Evolutionary conservation across 2,797 vertebrate genomes (phyloP), one percentile per base, ranked within the genome.

Genomic region (Dendrocincla tyrannina): DNA sequence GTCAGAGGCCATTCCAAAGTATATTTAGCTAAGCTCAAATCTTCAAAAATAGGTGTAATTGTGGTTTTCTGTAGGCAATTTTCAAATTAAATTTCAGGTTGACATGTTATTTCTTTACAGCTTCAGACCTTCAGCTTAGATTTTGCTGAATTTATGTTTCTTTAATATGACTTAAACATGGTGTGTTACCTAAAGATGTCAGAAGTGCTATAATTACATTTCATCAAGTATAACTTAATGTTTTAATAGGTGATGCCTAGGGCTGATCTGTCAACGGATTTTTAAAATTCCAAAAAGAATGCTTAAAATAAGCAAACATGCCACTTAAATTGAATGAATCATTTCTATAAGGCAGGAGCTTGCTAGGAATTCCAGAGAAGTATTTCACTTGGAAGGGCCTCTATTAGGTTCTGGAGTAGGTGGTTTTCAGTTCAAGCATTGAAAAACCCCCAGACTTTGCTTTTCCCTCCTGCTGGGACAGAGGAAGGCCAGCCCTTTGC

Each of bases 291-390:
- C 82, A 75, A 96, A 95, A 97, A 90, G 67, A 95, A 91, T 95
- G 85, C 85, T 97, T 91, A 95, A 97, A 98, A 96, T 97, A 97
- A 97, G 95, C 94, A 96, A 98, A 91, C 56, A 63, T 44, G 63
- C 44, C 63, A 92, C 73, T 97, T 85, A 79, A 76, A 85, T 46
- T 52, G 95, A 89, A 95, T 95, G 82, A 96, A 63, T 96, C 41
- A 76, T 81, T 97, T 96, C 88, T 96, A 41, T 90, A 81, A 93
- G 82, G 79, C 53, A 86, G 42, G 53, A 33, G 10, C 37, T 76
- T 76, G 44, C 37, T 68, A 76, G 47, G 64, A 78, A 44, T 95
- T 69, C 83, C 27, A 37, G 59, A 20, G 33, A 72, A 77, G 44
- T 41, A 52, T 58, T 95, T 83, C 59, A 24, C 73, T 77, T 35